Evolutionary conservation across 2,113 vertebrate species (phyloP), one percentile per base, ranked within the genome.

Genomic region (Stictonetta naevosa): DNA sequence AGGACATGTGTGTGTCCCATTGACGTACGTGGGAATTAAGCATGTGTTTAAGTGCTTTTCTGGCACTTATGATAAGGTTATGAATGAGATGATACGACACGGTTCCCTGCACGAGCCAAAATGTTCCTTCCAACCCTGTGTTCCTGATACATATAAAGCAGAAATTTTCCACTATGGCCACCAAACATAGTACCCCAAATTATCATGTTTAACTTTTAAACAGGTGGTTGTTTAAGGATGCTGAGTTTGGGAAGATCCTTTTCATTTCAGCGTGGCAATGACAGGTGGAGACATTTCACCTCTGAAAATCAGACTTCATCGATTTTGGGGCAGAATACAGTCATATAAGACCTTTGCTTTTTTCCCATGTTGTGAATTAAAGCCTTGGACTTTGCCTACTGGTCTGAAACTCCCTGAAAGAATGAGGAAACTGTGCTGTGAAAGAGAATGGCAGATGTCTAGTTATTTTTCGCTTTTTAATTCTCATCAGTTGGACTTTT

Each of bases 41-140:
- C 50, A 16, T 34, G 66, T 60, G 42, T 58, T 91, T 95, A 88
- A 95, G 94, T 72, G 83, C 88, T 95, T 84, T 81, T 62, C 91
- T 93, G 94, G 94, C 94, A 76, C 74, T 52, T 52, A 33, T 56
- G 12, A 31, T 40, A 42, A 60, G 34, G 67, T 56, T 80, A 64
- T 44, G 83, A 74, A 90, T 50, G 83, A 79, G 56, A 77, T 48
- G 75, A 91, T 77, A 73, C 3, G 71, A 87, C 75, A 64, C 11
- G 56, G 67, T 59, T 63, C 52, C 48, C 67, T 48, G 38, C 73
- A 77, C 0, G 4, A 22, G 44, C 90, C 86, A 83, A 80, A 68
- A 17, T 2, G 11, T 23, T 80, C 83, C 83, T 90, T 87, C 38
- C 56, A 92, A 8, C 28, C 25, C 59, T 55, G 22, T 67, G 60